These are phyloP conservation scores for Oryzaephilus surinamensis DNA, from an alignment of 1,140 invertebrate genomes.

Conservation along the genomic window DNA sequence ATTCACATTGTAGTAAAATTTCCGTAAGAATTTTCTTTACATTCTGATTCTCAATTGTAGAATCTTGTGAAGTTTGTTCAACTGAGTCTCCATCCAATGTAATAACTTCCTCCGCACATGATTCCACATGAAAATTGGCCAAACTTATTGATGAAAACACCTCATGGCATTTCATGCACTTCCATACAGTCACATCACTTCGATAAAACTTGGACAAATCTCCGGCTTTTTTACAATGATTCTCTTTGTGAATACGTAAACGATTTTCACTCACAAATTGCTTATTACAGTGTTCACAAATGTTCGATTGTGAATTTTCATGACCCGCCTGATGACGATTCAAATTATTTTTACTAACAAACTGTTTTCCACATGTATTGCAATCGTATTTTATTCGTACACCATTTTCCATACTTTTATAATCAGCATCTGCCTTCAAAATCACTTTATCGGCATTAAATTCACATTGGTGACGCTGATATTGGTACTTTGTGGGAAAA, in stretches of 20 bases:
- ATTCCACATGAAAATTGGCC: constrained; percentile 21
- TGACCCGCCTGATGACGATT: constrained; percentile 30
- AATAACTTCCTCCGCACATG: constrained; percentile 17
- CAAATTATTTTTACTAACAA: constrained; percentile 31
- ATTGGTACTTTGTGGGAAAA: constrained; percentile 36
- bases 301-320: constrained; percentile 24
- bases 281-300: constrained; percentile 34
- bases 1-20: constrained; percentile 46
- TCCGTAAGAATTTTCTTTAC: constrained; percentile 31
- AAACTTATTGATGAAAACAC: constrained; percentile 28
- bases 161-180: constrained; percentile 32
- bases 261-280: constrained; percentile 34
- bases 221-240: constrained; percentile 35
- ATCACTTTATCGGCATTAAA: constrained; percentile 33
- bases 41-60: constrained; percentile 4
- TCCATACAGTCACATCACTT: constrained; percentile 34
- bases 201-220: constrained; percentile 34
- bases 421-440: constrained; percentile 25
- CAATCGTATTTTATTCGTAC: constrained; percentile 27
- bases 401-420: constrained; percentile 20
- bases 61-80: no score
- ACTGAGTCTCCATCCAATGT: constrained; percentile 1
- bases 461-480: constrained; percentile 35
- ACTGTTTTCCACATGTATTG: constrained; percentile 29
- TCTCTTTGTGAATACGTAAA: constrained; percentile 33